Evolutionary conservation across 1,140 invertebrate genomes (phyloP).

Genomic region (Pseudomyrmex concolor): DNA sequence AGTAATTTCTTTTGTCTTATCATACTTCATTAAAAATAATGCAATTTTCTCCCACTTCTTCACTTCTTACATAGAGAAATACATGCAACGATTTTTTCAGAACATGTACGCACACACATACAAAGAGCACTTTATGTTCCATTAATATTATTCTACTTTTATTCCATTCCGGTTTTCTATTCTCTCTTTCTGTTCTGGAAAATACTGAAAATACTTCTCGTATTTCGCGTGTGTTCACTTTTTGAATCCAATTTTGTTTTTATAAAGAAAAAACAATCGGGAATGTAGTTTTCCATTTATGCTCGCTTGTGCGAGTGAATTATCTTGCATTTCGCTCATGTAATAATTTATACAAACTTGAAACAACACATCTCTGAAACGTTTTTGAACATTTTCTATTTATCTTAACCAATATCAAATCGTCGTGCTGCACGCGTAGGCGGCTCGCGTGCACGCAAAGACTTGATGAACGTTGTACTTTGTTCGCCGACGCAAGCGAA

Average conservation of each 20-base stretch:
- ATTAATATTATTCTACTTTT: not conserved
- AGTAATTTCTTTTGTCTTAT: not conserved
- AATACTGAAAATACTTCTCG: too few species aligned
- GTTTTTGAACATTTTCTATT: not conserved
- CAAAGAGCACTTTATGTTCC: not conserved
- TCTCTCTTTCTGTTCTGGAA: not conserved
- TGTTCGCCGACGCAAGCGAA: slow-evolving; percentile 8
- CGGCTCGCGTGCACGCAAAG: slow-evolving; percentile 1
- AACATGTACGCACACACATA: too few species aligned
- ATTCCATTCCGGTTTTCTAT: not conserved
- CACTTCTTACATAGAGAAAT: not conserved
- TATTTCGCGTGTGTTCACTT: too few species aligned
- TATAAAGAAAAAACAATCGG: too few species aligned
- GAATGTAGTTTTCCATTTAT: too few species aligned
- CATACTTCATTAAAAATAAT: slow-evolving; percentile 30
- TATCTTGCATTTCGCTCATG: too few species aligned
- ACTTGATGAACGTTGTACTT: slow-evolving; percentile 54
- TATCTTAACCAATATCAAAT: not conserved
- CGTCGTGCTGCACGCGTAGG: not conserved
- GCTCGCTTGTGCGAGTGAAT: too few species aligned
- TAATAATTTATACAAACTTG: too few species aligned
- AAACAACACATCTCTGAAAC: too few species aligned
- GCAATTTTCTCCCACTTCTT: not conserved
- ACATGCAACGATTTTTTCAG: not conserved
- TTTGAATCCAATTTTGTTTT: too few species aligned